Conservation (phyloP, 2,888 invertebrate genomes). For the Brenthis daphne region DNA sequence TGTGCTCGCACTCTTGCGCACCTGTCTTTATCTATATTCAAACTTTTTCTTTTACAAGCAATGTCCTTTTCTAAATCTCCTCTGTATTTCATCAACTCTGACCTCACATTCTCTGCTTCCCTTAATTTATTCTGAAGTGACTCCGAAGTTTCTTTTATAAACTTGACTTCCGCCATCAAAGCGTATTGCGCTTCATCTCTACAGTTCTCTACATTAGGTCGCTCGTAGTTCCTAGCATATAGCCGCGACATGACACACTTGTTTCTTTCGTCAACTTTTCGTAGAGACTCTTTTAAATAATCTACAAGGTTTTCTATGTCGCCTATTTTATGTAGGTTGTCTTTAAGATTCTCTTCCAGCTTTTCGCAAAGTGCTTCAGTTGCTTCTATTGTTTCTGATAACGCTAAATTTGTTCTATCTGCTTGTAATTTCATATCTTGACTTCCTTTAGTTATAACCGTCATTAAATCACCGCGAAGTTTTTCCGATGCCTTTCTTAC, state of each 20-base stretch:
- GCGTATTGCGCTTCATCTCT: slow-evolving; percentile 90
- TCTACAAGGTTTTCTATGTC: slow-evolving; percentile 89
- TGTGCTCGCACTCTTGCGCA: slow-evolving; percentile 83
- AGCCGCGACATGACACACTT: slow-evolving; percentile 93
- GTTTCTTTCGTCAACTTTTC: slow-evolving; percentile 87
- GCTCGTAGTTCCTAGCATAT: slow-evolving; percentile 84
- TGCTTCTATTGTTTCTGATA: slow-evolving; percentile 87
- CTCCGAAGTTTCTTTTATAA: slow-evolving; percentile 67
- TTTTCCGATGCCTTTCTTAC: slow-evolving; percentile 87
- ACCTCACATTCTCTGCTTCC: slow-evolving; percentile 81
- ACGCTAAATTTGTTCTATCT: slow-evolving; percentile 88
- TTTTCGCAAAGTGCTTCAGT: slow-evolving; percentile 87
- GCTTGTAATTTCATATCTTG: slow-evolving; percentile 92
- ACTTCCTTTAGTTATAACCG: slow-evolving; percentile 88
- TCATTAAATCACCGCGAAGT: slow-evolving; percentile 86
- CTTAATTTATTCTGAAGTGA: slow-evolving; percentile 83
- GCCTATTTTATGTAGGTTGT: slow-evolving; percentile 88
- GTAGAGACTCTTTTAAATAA: slow-evolving; percentile 85
- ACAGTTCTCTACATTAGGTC: slow-evolving; percentile 92
- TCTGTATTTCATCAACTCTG: slow-evolving; percentile 83
- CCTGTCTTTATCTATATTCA: slow-evolving; percentile 86
- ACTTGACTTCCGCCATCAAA: slow-evolving; percentile 87
- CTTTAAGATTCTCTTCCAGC: slow-evolving; percentile 86
- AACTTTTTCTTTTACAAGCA: slow-evolving; percentile 86
- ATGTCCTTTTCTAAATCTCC: slow-evolving; percentile 87